These are phyloP conservation scores for silkworm (Bombyx mori) DNA, from an alignment of 1,140 invertebrate species.

Conservation along the genomic window DNA sequence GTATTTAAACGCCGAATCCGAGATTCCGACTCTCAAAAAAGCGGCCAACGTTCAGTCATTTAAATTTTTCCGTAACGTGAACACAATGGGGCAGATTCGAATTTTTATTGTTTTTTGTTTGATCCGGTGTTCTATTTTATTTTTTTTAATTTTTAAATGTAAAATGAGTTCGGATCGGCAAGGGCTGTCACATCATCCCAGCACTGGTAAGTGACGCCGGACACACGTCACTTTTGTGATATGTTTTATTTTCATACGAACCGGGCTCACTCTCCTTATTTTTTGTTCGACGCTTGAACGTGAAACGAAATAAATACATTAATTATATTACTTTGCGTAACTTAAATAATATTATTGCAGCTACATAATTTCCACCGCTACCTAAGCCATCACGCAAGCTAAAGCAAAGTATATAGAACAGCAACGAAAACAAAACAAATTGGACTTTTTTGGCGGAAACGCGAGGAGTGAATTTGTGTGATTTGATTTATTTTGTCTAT, in stretches of 20 bases:
- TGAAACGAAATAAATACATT: too few relatives aligned
- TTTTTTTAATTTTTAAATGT: constrained; percentile 59
- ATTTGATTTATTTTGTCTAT: too few relatives aligned
- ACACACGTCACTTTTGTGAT: constrained; percentile 60
- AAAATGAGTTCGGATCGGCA: constrained; percentile 65
- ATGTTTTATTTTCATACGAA: constrained; percentile 65
- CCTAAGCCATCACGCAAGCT: too few relatives aligned
- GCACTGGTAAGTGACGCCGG: constrained; percentile 69
- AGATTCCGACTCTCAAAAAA: constrained; percentile 57
- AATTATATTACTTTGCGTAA: too few relatives aligned
- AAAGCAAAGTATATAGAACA: too few relatives aligned
- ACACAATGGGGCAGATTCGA: constrained; percentile 67
- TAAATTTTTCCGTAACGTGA: constrained; percentile 69
- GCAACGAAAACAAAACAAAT: background rate
- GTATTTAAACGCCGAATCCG: constrained; percentile 67
- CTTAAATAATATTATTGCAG: too few relatives aligned
- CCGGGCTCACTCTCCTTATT: constrained; percentile 49
- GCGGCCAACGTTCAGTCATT: constrained; percentile 53
- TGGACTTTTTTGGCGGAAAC: too few relatives aligned
- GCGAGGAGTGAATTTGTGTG: too few relatives aligned
- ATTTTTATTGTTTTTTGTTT: constrained; percentile 25
- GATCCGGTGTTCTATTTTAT: constrained; percentile 43
- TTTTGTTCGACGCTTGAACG: constrained; percentile 34
- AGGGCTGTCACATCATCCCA: constrained; percentile 68
- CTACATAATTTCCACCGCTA: too few relatives aligned